A percentile compares a stretch with the other conserved stretches of the same genome.
phyloP scores from a whole-genome alignment of 1,140 invertebrate species.

The Dolichoris vasculosae region DNA sequence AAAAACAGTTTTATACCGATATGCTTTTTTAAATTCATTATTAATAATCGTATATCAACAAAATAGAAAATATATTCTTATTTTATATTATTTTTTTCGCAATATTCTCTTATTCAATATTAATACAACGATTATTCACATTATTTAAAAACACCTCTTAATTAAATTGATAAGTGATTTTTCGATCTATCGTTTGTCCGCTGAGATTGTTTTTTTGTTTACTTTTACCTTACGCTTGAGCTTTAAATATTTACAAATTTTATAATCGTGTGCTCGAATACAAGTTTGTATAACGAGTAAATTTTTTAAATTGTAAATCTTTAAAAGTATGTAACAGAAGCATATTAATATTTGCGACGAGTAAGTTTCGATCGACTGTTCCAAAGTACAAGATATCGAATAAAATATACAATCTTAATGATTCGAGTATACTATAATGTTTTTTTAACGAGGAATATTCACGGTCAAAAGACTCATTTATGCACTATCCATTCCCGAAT shows the following conservation, averaged over 20 bases:
- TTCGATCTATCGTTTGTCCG: neutral
- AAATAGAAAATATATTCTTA: too few species aligned
- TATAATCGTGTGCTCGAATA: neutral
- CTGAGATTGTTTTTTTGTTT: neutral
- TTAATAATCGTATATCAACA: too few species aligned
- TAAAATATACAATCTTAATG: neutral
- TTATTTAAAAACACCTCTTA: neutral
- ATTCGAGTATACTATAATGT: constrained; percentile 26
- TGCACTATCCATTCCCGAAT: constrained; percentile 4
- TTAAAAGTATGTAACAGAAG: neutral
- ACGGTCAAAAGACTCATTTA: constrained; percentile 37
- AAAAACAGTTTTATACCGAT: too few species aligned
- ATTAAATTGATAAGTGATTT: neutral
- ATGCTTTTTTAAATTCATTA: too few species aligned
- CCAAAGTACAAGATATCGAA: neutral
- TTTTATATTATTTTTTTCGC: neutral
- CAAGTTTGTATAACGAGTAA: neutral
- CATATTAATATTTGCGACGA: neutral
- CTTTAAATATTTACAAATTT: neutral
- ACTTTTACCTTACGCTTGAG: neutral
- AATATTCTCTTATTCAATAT: neutral
- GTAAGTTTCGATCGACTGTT: neutral
- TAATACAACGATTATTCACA: neutral
- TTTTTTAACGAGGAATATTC: constrained; percentile 32
- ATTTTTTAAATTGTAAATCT: neutral